Evolutionary conservation across 2,113 vertebrate species (phyloP), one percentile per base, ranked within the genome.

Genomic region (Pheucticus melanocephalus): DNA sequence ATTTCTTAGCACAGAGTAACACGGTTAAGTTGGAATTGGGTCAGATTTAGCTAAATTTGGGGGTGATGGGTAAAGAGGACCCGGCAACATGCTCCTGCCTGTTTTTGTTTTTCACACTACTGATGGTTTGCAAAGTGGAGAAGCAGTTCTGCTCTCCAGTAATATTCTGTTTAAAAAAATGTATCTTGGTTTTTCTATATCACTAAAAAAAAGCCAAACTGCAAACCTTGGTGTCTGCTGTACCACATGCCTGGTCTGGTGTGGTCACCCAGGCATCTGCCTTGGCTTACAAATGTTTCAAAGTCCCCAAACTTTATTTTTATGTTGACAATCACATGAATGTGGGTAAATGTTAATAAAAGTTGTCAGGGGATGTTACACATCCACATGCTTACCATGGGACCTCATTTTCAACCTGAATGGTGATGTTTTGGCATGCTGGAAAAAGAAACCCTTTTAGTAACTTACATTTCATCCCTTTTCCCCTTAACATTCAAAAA

Each of bases 131-230:
- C 71, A 94, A 73, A 93, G 45, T 39, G 75, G 59, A 83, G 71
- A 95, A 33, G 37, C 45, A 51, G 44, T 79, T 87, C 57, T 95
- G 73, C 81, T 94, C 78, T 90, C 85, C 75, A 81, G 54, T 92
- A 86, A 57, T 53, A 0, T 30, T 33, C 45, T 90, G 7, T 50
- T 91, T 39, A 7, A 72, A 68, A 68, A 77, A 31, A 24, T 1
- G 1, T 4, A 14, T 86, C 28, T 86, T 78, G 30, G 7, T 83
- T 64, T 48, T 92, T 93, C 69, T 9, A 14, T 37, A 20, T 56
- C 64, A 44, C 33, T 57, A 13, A 73, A 80, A 13, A 76, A 66
- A 73, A 68, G 23, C 15, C 13, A 31, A 72, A 1, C 35, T 56
- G 40, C 70, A 77, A 37, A 78, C 63, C 23, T 31, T 60, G 72